Base-by-base conservation (phyloP, 2,888 invertebrate genomes). In the Petrolisthes manimaculis region DNA sequence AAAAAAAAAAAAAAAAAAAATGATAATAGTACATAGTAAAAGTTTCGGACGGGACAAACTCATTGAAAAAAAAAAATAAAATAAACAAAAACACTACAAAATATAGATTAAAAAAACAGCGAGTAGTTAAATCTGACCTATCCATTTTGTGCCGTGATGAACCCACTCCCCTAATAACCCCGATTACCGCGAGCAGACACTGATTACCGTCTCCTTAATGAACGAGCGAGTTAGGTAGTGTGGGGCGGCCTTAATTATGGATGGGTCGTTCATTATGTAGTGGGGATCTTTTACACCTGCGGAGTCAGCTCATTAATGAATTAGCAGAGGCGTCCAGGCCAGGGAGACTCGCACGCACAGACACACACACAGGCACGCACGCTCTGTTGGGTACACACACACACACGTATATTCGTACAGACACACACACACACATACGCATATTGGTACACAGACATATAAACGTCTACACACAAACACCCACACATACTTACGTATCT, bases 281-380 rank as follows among this genome's bases (percentile, higher is more conserved):
- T 21, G n/a, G n/a, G 71, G 71, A 71, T 71, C 71, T 71, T 71
- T 71, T 71, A 71, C 71, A 71, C 71, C 12, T n/a, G 12, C 18
- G 71, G 71, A 71, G 71, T 71, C n/a, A n/a, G 71, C n/a, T 71
- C n/a, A 71, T 71, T 71, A 71, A 71, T 71, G 71, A 71, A 71
- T 71, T n/a, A 71, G 37, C 37, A 37, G 37, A 37, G 37, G 37
- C 37, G 37, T 37, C 37, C 37, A 37, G 37, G 37, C 37, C 37
- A 37, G 37, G 37, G 0, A 37, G 37, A 37, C 37, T 37, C 37
- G 2, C 37, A 37, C 37, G 37, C 37, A 37, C 37, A 37, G 37
- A 37, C 37, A 37, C 37, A 37, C 37, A 37, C 37, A 37, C 37
- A 37, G 37, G 37, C 37, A 37, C 37, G 37, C 37, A 37, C 37